Evolutionary conservation across 2,888 invertebrate species (phyloP), one percentile per base, ranked within the genome.

Genomic region (Ischnura elegans): DNA sequence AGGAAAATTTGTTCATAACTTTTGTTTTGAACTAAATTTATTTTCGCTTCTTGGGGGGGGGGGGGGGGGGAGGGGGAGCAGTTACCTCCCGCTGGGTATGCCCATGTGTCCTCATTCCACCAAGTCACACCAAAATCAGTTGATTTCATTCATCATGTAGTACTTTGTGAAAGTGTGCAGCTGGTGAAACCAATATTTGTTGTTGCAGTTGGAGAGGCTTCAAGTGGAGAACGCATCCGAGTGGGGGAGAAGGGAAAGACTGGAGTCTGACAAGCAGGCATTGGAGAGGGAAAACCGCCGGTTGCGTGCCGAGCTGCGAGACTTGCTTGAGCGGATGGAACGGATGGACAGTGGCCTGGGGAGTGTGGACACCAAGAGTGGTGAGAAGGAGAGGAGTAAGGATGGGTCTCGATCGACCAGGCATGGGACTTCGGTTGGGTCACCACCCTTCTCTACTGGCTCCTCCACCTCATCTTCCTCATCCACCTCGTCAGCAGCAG

Each of bases 181-280:
- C 13, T 36, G 36, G 76, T 76, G 76, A 76, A 76, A 10, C 13
- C 13, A 36, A 36, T 76, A 0, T 13, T n/a, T 43, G 25, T 93
- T n/a, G 86, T 96, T 96, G 95, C 96, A 98, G 97, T 96, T 99
- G 95, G 99, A 99, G 95, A 97, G 97, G 95, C 96, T 99, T 25
- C 99, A 99, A 96, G 98, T 98, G 0, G 99, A 99, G 96, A 99
- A 99, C 96, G 99, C 98, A 0, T 97, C 98, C 0, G 99, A 99
- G 95, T 99, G 99, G 99, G 98, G 98, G 36, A 98, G 98, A 95
- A 96, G 99, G 6, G 99, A 99, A 96, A 96, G 98, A 10, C 95
- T 99, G 93, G 99, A 99, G 96, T 98, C 98, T 0, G 99, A 99
- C 95, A 99, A 99, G 95, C 96, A 98, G 95, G 97, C 97, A 0